Percentiles rank a stretch among this genome's conserved stretches.
Evolutionary conservation across 2,113 vertebrate genomes (phyloP).

Genomic region (Paratilapia polleni): DNA sequence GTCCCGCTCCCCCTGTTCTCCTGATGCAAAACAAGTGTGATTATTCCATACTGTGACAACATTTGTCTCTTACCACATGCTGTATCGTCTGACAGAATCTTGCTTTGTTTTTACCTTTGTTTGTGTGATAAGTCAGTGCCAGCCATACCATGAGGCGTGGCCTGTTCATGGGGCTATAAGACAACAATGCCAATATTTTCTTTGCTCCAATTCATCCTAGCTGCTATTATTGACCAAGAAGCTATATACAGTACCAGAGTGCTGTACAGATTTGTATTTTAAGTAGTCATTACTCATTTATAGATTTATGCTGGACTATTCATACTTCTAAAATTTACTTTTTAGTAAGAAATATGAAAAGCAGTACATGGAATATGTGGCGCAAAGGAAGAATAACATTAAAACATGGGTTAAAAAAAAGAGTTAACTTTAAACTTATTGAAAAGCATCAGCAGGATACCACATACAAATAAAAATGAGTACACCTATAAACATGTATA

Average conservation of each 20-base stretch:
- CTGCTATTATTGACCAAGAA: no score
- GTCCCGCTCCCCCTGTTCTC: neutral
- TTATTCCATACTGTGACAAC: slow-evolving; percentile 51
- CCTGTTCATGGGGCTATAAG: neutral
- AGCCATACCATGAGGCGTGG: neutral
- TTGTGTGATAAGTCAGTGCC: neutral
- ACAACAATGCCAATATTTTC: neutral
- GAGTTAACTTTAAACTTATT: neutral
- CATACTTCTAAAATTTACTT: rapidly evolving
- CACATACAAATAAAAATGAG: no score
- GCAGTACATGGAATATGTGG: neutral
- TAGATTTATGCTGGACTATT: neutral
- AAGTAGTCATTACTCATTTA: neutral
- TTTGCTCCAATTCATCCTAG: neutral
- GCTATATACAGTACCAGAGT: neutral
- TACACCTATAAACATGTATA: no score
- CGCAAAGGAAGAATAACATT: neutral
- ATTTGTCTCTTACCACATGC: slow-evolving; percentile 44
- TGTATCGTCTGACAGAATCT: slow-evolving; percentile 17
- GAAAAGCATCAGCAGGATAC: neutral
- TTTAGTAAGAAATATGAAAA: neutral
- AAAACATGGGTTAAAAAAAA: neutral
- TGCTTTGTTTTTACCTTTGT: neutral
- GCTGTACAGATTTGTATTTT: rapidly evolving
- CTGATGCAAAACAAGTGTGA: slow-evolving; percentile 18